phyloP scores from a whole-genome alignment of 2,797 vertebrate species.

The Malurus leucopterus region DNA sequence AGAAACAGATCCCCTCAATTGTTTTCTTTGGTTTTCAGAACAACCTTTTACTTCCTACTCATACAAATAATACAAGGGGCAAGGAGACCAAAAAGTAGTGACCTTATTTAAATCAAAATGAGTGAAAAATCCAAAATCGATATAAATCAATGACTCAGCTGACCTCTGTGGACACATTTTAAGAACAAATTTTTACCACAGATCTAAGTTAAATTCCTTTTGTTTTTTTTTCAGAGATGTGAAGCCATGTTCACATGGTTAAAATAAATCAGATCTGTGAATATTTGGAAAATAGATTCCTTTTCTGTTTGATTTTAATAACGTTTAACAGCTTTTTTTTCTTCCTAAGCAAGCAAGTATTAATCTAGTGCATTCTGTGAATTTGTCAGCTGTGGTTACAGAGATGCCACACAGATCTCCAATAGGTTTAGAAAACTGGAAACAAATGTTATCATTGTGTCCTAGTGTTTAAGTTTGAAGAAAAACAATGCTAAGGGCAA shows the following conservation, averaged over 20 bases:
- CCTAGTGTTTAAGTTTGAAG: neutral
- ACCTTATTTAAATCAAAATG: neutral
- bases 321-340: neutral
- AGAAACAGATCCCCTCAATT: neutral
- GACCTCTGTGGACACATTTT: neutral
- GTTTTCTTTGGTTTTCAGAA: neutral
- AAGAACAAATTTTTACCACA: neutral
- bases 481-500: neutral
- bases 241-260: neutral
- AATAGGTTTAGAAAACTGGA: neutral
- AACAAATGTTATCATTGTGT: neutral
- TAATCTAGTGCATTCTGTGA: neutral
- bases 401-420: neutral
- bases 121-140: neutral
- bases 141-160: neutral
- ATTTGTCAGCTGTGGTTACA: neutral
- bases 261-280: neutral
- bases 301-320: neutral
- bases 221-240: neutral
- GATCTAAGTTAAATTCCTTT: neutral
- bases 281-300: fast-evolving
- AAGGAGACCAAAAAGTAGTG: neutral
- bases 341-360: neutral
- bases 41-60: neutral
- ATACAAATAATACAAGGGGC: fast-evolving